A percentile compares a stretch with the other conserved stretches of the same genome.
Evolutionary conservation across 1,140 invertebrate species (phyloP).

Genomic region (Drosophila pseudoobscura): DNA sequence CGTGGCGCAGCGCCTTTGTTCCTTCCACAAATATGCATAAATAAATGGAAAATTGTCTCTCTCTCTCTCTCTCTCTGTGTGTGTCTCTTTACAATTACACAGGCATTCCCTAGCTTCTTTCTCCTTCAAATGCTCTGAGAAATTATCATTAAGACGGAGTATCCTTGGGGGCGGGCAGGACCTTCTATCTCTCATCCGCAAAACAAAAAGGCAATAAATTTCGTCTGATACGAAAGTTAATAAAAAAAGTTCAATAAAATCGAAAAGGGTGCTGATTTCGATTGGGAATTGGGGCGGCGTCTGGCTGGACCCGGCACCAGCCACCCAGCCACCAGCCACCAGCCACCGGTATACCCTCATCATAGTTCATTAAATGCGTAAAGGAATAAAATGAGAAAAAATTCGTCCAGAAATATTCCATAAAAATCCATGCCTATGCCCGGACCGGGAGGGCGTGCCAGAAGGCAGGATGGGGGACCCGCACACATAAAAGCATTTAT

Average conservation of each 20-base stretch:
- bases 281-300: constrained; percentile 41
- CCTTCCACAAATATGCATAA: constrained; percentile 64
- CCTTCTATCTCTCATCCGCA: neutral
- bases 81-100: constrained; percentile 36
- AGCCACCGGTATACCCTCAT: constrained; percentile 59
- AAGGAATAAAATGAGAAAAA: constrained; percentile 56
- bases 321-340: neutral
- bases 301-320: constrained; percentile 16
- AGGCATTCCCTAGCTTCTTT: constrained; percentile 21
- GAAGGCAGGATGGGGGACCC: constrained; percentile 5
- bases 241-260: constrained; percentile 81
- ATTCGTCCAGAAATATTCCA: constrained; percentile 33
- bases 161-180: neutral
- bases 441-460: neutral
- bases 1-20: constrained; percentile 20
- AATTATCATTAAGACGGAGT: constrained; percentile 44
- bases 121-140: constrained; percentile 7
- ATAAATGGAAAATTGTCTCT: constrained; percentile 39
- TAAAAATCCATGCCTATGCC: constrained; percentile 30
- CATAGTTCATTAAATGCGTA: constrained; percentile 81
- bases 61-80: neutral
- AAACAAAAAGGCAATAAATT: constrained; percentile 64
- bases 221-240: constrained; percentile 66
- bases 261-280: constrained; percentile 75
- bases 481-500: constrained; percentile 75